Evolutionary conservation across 2,797 vertebrate genomes (phyloP), one percentile per base, ranked within the genome.

Genomic region (Chromobotia macracanthus): DNA sequence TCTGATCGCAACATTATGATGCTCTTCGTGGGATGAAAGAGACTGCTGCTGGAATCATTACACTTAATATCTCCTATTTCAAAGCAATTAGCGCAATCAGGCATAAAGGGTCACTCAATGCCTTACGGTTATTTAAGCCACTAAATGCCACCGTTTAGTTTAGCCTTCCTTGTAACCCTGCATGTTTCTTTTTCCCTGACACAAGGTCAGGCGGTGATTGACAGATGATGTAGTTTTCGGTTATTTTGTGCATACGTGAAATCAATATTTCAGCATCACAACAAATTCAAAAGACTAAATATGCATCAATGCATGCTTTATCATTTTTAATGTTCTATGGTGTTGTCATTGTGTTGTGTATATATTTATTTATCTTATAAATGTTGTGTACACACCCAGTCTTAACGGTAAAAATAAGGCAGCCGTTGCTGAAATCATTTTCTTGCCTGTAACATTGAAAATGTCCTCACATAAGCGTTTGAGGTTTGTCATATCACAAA

Each of bases 81-180:
- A 95, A 94, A 95, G 94, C 94, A 96, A 96, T 97, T 96, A 96
- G 95, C 92, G 90, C 95, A 95, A 95, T 96, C 96, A 94, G 95
- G 94, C 95, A 93, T 93, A 96, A 94, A 94, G 92, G 92, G 92
- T 92, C 95, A 94, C 94, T 96, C 95, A 94, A 95, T 94, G 94
- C 91, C 94, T 92, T 91, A 91, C 84, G 94, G 95, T 93, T 95
- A 94, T 95, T 96, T 95, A 94, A 94, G 92, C 92, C 91, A 90
- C 90, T 91, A 90, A 90, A 94, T 91, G 91, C 91, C 91, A 91
- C 89, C 90, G 91, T 51, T 65, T n/a, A 50, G 66, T 53, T 70
- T 19, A 10, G 48, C 50, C 50, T 11, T 50, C 23, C 64, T 28
- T 7, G 18, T 65, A 8, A 25, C 23, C 5, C 10, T 31, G 9